Evolutionary conservation across 2,113 vertebrate genomes (phyloP).

Genomic region (Sus scrofa): T2T-Sscrofa CM000816.6:4948501-4949000

Average conservation of each 20-base stretch:
- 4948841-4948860: background rate
- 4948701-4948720: fast-evolving
- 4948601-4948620: fast-evolving
- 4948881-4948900: background rate
- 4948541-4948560: background rate
- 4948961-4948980: background rate
- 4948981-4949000: background rate
- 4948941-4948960: background rate
- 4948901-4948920: background rate
- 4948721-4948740: background rate
- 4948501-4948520: no score
- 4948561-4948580: fast-evolving
- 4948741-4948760: fast-evolving
- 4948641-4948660: background rate
- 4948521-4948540: no score
- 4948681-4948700: fast-evolving
- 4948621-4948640: no score
- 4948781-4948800: fast-evolving
- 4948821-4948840: background rate
- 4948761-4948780: fast-evolving
- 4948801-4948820: no score
- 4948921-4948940: background rate
- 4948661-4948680: fast-evolving
- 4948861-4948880: background rate
- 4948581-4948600: fast-evolving